Base-by-base conservation (phyloP, 2,797 vertebrate genomes). In the Botia almorhae region DNA sequence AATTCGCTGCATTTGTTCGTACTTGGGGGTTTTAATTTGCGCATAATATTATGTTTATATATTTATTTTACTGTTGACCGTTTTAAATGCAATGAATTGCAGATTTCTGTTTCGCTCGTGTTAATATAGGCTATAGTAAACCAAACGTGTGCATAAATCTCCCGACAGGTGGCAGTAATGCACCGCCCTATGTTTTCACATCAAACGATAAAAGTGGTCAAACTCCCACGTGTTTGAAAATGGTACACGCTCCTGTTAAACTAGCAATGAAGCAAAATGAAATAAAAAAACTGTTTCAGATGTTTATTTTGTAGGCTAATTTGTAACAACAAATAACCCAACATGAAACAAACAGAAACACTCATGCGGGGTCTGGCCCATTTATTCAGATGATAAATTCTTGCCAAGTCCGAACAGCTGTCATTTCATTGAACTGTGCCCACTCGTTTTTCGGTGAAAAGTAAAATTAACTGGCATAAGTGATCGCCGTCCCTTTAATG, bases 151-250 rank as follows among this genome's bases (percentile, higher is more conserved):
- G 58, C 58, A 29, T 61, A 8, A 14, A 5, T 16, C 14, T 14
- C 23, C 92, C 92, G 86, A 85, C 82, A 93, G 93, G 90, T 92
- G 92, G 92, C 72, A 89, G 91, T 85, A 86, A 81, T 73, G 74
- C 78, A 74, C 55, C 83, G 85, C 46, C 21, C 14, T 58, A 19
- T 19, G 8, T 10, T 56, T 56, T 3, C 7, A 26, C 21, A 60
- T 23, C 56, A 21, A 4, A 14, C 7, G 11, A 48, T 48, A 23
- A 7, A 4, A 10, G 29, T 16, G 23, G 13, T 17, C 4, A 3
- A 23, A 23, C 26, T 36, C 61, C 7, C 2, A 39, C 23, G 14
- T 55, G 61, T 39, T 53, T 64, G 7, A 56, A 36, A 29, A 11
- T 13, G 72, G 17, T 74, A 33, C 29, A 60, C 11, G 4, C 4